Evolutionary conservation across 2,797 vertebrate species (phyloP).

Genomic region (Gadopsis marmoratus): DNA sequence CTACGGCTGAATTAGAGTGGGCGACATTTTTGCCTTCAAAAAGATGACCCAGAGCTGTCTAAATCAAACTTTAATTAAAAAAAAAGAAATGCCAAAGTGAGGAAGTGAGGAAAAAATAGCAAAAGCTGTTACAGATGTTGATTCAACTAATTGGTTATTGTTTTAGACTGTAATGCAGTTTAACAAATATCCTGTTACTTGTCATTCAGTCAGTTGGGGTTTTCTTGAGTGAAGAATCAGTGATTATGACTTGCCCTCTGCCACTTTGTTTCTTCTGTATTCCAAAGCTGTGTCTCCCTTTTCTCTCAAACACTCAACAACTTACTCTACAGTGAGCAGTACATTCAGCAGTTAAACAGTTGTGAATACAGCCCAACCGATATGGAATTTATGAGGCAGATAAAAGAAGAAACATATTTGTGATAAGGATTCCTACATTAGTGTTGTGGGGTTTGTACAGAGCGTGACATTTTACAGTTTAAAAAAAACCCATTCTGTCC

Average conservation of each 20-base stretch:
- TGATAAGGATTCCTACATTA: too few relatives aligned
- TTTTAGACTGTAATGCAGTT: neutral
- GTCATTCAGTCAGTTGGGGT: neutral
- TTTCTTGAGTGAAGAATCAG: constrained; percentile 16
- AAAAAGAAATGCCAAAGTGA: neutral
- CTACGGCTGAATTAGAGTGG: neutral
- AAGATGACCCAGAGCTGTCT: constrained; percentile 1
- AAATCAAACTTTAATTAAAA: neutral
- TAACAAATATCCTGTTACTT: neutral
- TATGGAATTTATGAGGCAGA: neutral
- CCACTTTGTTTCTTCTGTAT: neutral
- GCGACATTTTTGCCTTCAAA: constrained; percentile 8
- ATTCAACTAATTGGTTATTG: neutral
- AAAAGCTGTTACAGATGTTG: neutral
- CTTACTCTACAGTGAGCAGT: neutral
- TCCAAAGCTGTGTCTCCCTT: neutral
- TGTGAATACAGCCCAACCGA: neutral
- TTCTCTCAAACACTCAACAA: neutral
- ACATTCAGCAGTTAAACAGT: neutral
- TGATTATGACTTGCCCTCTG: neutral
- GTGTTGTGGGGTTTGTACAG: neutral
- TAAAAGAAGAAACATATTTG: neutral
- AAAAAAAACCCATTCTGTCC: neutral
- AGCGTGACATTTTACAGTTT: neutral
- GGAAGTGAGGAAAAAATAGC: neutral